Base-by-base conservation (phyloP, 2,888 invertebrate genomes). In the Steinernema hermaphroditum region DNA sequence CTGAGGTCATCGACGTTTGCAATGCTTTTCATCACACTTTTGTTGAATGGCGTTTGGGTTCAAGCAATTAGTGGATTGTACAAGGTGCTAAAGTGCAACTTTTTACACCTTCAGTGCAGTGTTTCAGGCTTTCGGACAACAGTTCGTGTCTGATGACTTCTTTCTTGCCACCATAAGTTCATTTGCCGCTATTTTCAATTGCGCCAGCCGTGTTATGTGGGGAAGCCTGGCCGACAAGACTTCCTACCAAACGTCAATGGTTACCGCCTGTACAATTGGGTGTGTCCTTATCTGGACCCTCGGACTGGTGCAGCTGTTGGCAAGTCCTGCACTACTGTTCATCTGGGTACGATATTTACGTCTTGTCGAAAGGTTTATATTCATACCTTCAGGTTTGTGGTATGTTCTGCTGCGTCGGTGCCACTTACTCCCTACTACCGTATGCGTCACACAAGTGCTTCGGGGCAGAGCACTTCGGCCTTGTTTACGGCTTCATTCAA, bases 131-230 rank as follows among this genome's bases (percentile, higher is more conserved):
- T 85, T 78, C 70, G 85, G 84, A 43, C 82, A 83, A 68, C 80
- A 81, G 29, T 85, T 85, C 76, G 83, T 85, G 54, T 70, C 77
- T 4, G 80, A 81, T 41, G 85, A 85, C 74, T 78, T 83, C 41
- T 85, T 84, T 69, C 74, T 85, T n/a, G 83, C 85, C 22, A 75
- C 83, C 4, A 78, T 85, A 22, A 85, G 81, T 62, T 82, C 83
- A 0, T 76, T 85, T 49, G 81, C 83, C 0, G 82, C 85, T 0
- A 77, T 79, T 16, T 78, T 79, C 76, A 85, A 85, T 77, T 84
- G 84, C 34, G 74, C 80, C 27, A 82, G 82, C 69, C 77, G 84
- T 27, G 76, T 85, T 9, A 68, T 80, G 32, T 85, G 85, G 85
- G 85, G 85, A 19, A 74, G 75, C 1, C 29, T 83, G 22, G 83